phyloP scores from a whole-genome alignment of 2,113 vertebrate genomes.

The Sminthopsis crassicaudata region DNA sequence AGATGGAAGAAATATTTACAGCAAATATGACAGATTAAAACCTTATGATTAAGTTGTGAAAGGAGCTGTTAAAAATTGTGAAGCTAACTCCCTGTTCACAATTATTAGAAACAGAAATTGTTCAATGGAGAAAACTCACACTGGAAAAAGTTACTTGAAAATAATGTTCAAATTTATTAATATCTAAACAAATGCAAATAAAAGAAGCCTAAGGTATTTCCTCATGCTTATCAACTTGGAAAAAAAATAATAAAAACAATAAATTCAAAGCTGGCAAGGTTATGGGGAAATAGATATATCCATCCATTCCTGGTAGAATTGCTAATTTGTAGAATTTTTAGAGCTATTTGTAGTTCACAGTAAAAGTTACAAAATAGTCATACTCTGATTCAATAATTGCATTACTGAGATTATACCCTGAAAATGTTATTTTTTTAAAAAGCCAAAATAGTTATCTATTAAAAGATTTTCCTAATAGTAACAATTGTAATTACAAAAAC shows the following conservation, averaged over 20 bases:
- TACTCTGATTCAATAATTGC: neutral
- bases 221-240: neutral
- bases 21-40: neutral
- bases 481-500: neutral
- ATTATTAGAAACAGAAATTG: neutral
- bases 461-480: neutral
- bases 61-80: neutral
- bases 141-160: neutral
- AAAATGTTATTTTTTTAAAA: neutral
- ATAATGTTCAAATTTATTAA: neutral
- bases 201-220: neutral
- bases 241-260: neutral
- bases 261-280: neutral
- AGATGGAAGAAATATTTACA: neutral
- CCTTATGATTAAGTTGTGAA: neutral
- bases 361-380: neutral
- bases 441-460: neutral
- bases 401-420: neutral
- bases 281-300: neutral
- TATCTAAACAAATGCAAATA: neutral
- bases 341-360: neutral
- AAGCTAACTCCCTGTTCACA: neutral
- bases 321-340: neutral
- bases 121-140: neutral
- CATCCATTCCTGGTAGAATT: neutral